Evolutionary conservation across 2,797 vertebrate genomes (phyloP), one percentile per base, ranked within the genome.

Genomic region (Masticophis lateralis): DNA sequence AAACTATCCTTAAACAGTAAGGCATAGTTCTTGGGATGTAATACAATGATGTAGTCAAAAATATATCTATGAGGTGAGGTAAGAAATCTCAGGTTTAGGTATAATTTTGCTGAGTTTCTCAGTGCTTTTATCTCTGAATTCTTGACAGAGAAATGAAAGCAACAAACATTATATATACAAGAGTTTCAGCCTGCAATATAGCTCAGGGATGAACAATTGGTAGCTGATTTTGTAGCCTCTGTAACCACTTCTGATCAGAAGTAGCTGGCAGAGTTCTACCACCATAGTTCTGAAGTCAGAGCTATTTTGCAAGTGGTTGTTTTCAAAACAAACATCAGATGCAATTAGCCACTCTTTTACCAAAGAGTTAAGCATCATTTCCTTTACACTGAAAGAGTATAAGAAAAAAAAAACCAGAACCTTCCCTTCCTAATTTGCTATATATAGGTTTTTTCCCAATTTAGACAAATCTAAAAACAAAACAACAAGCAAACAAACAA

Each of bases 21-120:
- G 92, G 86, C 60, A 93, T 7, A 92, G 56, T 95, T 95, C 93
- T 95, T 66, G 92, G 63, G 56, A n/a, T 94, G 51, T 95, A 96
- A 90, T 91, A 55, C 56, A 92, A 89, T 90, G 79, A 94, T 69
- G 10, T 10, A 87, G 18, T 12, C 37, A 13, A 4, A 20, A 95
- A 93, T 10, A 92, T 13, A 87, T 90, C 90, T 63, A 11, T 56
- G 90, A 28, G 92, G 59, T 37, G 91, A 94, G 2, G 2, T 56
- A 89, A 12, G 59, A 86, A 57, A 86, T 90, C 95, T 83, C 59
- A 92, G 87, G 0, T 66, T 92, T 91, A 11, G 0, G 1, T 10
- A 25, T 22, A 32, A 10, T 86, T 91, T 92, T 93, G n/a, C 0
- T 4, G 66, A 56, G 90, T 83, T 0, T 91, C 3, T 90, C 27